Base-by-base conservation (phyloP, 2,797 vertebrate species). In the Alosa sapidissima region DNA sequence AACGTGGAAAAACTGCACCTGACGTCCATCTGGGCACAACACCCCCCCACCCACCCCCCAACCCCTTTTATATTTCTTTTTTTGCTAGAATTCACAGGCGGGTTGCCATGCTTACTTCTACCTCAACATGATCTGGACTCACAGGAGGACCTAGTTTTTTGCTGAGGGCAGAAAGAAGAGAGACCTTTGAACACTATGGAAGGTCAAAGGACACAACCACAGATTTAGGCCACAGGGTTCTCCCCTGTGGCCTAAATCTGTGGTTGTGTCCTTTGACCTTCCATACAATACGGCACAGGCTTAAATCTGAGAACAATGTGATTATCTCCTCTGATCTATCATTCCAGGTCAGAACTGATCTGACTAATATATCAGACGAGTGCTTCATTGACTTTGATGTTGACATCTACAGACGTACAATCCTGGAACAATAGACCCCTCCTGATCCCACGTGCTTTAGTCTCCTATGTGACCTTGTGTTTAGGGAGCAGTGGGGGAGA, bases 11-110 rank as follows among this genome's bases (percentile, higher is more conserved):
- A 87, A 87, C 55, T 47, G 81, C 86, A 86, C 81, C 88, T 89
- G 89, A 89, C 84, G 24, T 91, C 90, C 89, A 89, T 89, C 90
- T 91, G 89, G 89, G 87, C 45, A 13, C 1, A 47, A 41, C 41
- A 0, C 2, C 41, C 41, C 41, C 41, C 41, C 41, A n/a, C 41
- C 41, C 41, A 1, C 41, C 41, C 41, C 3, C 41, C 41, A 41
- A 41, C 41, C 83, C 86, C 10, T 36, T 36, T 72, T 5, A 5
- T 78, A 16, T 33, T 78, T 41, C 41, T 75, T 14, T 16, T 75
- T 75, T 47, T 78, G 58, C 58, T 62, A 24, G n/a, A 62, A 62
- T 62, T 21, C 58, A n/a, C 58, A 24, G n/a, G 58, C n/a, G 58
- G n/a, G n/a, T 62, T 24, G 58, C 58, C 58, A 62, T 62, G 58